Base-by-base conservation (phyloP, 2,113 vertebrate genomes). In the Tetrax tetrax region DNA sequence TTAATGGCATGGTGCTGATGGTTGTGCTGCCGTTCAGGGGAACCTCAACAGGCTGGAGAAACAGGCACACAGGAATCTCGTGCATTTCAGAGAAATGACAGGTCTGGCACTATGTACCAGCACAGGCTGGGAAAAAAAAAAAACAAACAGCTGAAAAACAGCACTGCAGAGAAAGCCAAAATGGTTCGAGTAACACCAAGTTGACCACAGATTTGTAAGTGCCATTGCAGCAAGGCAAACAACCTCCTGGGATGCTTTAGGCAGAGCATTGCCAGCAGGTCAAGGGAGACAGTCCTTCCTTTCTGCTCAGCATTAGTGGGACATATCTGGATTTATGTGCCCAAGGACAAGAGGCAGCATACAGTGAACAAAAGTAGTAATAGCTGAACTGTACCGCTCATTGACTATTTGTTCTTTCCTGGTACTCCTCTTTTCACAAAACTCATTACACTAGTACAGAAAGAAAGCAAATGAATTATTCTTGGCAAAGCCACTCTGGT, bases 381-480 rank as follows among this genome's bases (percentile, higher is more conserved):
- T 61, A 33, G 54, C 22, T 90, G 28, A 87, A 35, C 54, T 51
- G 14, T 65, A 47, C 25, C 38, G 15, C n/a, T 84, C 8, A 3
- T 63, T 47, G 93, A 11, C 41, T 56, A 27, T 53, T 84, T 41
- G 78, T 91, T 91, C 51, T 84, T 93, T 74, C 85, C 24, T 45
- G 17, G 19, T 70, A 63, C 7, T 66, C 14, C 13, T 77, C 23
- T 51, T 71, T 60, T 84, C 13, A 54, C 22, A 59, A 75, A 85
- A 51, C 14, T 94, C 24, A 61, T 84, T 87, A 68, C 38, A 35
- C 6, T 48, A 29, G 20, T 71, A 33, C 15, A 47, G 50, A 77
- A 85, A 16, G 28, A 53, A 92, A 63, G n/a, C 20, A 87, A 91
- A 84, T 64, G 4, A 93, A 35, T 12, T 21, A 23, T 15, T 68